Evolutionary conservation across 2,888 invertebrate genomes (phyloP).

Genomic region (Endomychus coccineus): DNA sequence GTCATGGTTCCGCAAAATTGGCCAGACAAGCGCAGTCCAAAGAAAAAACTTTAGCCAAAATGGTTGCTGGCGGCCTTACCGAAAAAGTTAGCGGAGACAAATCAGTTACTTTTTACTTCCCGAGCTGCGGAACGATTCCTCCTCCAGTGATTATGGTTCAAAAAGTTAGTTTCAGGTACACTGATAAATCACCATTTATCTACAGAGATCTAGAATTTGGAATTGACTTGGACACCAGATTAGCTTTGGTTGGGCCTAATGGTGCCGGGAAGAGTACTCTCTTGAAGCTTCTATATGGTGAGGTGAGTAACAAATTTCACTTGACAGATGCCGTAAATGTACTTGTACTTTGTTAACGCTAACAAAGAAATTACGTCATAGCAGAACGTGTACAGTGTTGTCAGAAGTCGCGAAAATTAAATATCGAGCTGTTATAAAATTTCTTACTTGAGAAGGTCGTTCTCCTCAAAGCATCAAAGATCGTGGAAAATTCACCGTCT

Average conservation of each 20-base stretch:
- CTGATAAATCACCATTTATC: conserved; percentile 78
- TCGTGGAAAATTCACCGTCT: no score
- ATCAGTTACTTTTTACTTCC: conserved; percentile 90
- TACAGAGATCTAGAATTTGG: conserved; percentile 98
- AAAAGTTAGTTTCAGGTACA: conserved; percentile 94
- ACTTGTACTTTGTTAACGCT: no score
- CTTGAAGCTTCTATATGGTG: conserved; percentile 90
- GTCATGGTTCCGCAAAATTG: conserved; percentile 97
- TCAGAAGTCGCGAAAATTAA: no score
- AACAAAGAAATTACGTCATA: no score
- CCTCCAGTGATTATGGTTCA: conserved; percentile 99
- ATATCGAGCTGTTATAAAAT: no score
- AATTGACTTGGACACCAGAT: conserved; percentile 90
- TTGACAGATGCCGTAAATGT: no score
- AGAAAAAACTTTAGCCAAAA: conserved; percentile 98
- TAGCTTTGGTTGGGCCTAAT: conserved; percentile 96
- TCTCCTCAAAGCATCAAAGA: no score
- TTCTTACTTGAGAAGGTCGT: no score
- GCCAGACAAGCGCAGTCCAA: conserved; percentile 99
- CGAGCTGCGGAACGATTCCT: conserved; percentile 90
- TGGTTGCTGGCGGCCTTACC: conserved; percentile 96
- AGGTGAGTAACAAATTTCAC: conserved; percentile 61
- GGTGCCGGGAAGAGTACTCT: conserved; percentile 99
- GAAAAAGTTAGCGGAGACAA: conserved; percentile 91
- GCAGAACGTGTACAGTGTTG: no score